Evolutionary conservation across 2,113 vertebrate species (phyloP).

Genomic region (Chelonoidis abingdonii): DNA sequence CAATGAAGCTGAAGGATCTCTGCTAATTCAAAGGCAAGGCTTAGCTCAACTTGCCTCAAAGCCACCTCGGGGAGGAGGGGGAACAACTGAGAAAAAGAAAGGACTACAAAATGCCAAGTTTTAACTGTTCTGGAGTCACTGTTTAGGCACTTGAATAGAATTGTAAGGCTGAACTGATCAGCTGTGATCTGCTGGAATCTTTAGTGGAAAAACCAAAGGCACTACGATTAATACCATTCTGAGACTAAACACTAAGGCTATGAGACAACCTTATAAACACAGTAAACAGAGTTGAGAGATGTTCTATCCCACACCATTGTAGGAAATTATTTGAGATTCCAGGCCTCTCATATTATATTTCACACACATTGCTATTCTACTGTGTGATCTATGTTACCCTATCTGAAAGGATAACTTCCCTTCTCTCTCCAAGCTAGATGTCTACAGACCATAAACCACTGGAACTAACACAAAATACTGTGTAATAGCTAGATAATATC

Average conservation of each 20-base stretch:
- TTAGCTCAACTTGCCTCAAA: neutral
- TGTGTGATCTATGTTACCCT: neutral
- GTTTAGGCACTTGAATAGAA: constrained; percentile 42
- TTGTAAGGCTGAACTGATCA: constrained; percentile 29
- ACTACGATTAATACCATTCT: neutral
- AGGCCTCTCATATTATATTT: neutral
- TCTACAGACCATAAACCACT: neutral
- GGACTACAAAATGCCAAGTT: neutral
- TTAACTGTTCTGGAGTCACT: constrained; percentile 1
- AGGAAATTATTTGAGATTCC: neutral
- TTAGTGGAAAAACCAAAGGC: neutral
- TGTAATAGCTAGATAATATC: neutral
- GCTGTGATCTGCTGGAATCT: neutral
- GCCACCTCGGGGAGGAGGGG: neutral
- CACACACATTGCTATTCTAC: neutral
- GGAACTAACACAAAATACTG: neutral
- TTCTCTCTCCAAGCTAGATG: neutral
- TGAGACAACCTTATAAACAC: neutral
- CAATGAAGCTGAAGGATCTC: neutral
- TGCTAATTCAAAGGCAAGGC: neutral
- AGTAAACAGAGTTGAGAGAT: neutral
- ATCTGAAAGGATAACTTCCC: neutral
- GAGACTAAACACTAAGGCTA: neutral
- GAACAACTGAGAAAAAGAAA: neutral
- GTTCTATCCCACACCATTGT: no score